Conservation (phyloP, 2,113 vertebrate genomes). For the Platichthys flesus region DNA sequence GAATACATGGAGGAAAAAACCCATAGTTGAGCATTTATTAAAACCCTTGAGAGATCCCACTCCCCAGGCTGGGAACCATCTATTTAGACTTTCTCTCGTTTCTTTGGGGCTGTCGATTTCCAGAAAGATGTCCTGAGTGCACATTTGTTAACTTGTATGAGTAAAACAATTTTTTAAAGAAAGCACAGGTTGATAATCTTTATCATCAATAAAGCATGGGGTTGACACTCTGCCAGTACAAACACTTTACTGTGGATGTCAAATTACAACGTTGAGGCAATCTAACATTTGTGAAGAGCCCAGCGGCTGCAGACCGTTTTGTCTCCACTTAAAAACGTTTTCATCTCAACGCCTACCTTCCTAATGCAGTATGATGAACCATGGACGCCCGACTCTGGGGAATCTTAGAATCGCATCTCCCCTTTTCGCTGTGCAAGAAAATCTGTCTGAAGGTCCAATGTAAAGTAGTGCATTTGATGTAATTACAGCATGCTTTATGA, state of each 20-base stretch:
- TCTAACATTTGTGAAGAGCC: slow-evolving; percentile 44
- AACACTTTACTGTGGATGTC: slow-evolving; percentile 38
- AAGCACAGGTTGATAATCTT: slow-evolving; percentile 19
- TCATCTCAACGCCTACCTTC: slow-evolving; percentile 35
- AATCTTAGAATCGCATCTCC: slow-evolving; percentile 23
- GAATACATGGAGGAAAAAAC: no score
- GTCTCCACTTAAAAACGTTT: slow-evolving; percentile 32
- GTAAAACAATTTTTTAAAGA: neutral
- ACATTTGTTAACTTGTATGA: neutral
- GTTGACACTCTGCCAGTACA: slow-evolving; percentile 45
- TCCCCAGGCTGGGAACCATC: neutral
- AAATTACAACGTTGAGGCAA: slow-evolving; percentile 34
- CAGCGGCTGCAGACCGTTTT: slow-evolving; percentile 41
- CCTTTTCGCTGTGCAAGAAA: slow-evolving; percentile 10
- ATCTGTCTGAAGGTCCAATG: slow-evolving; percentile 14
- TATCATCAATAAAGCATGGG: slow-evolving; percentile 40
- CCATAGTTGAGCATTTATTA: no score
- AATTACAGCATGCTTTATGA: slow-evolving; percentile 16
- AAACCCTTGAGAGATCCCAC: neutral
- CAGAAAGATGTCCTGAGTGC: neutral
- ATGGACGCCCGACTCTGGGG: slow-evolving; percentile 5
- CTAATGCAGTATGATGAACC: slow-evolving; percentile 44
- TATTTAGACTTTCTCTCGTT: neutral
- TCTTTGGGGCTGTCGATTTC: neutral
- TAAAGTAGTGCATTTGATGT: slow-evolving; percentile 15